Base-by-base conservation (phyloP, 35 echinoderm and acorn worm genomes). In the Amphiura filiformis region DNA sequence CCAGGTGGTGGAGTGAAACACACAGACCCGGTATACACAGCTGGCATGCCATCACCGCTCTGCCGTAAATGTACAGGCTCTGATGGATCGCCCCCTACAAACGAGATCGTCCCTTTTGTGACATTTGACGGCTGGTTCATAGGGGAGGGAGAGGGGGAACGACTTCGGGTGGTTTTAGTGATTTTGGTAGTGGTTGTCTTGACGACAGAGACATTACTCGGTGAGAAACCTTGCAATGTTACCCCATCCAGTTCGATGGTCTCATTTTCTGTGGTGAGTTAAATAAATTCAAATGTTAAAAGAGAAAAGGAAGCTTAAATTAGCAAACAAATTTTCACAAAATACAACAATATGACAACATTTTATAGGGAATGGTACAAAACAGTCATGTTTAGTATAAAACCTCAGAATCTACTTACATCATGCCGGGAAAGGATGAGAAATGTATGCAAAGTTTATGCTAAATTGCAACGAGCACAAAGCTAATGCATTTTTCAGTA, bases 111-210 rank as follows among this genome's bases (percentile, higher is more conserved):
- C 15, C 61, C 61, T n/a, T 70, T 5, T 23, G 61, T 70, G 26
- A 70, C 7, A 70, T 3, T 42, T n/a, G n/a, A n/a, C 13, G 57
- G 65, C 31, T 38, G 85, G 18, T 76, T 70, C 38, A 87, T 82
- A 23, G 79, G 41, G 76, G 81, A 56, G 0, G 91, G 91, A 14
- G 91, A 93, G 0, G 91, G 91, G 81, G 91, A 93, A 0, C 91
- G 86, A 84, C 91, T 93, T 5, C 91, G 79, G 12, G 91, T 93
- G 38, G 75, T 85, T 65, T 93, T 93, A 11, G 91, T 93, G 75
- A 93, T 84, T 81, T 93, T 93, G 9, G 86, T 83, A 0, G 91
- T 93, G 32, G 91, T 93, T n/a, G 91, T 93, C 38, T 86, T 80
- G 11, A 83, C 82, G 23, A 93, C 91, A 2, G 80, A 85, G 31